Conservation (phyloP, 2,797 vertebrate species). For the Siniperca undulata region DNA sequence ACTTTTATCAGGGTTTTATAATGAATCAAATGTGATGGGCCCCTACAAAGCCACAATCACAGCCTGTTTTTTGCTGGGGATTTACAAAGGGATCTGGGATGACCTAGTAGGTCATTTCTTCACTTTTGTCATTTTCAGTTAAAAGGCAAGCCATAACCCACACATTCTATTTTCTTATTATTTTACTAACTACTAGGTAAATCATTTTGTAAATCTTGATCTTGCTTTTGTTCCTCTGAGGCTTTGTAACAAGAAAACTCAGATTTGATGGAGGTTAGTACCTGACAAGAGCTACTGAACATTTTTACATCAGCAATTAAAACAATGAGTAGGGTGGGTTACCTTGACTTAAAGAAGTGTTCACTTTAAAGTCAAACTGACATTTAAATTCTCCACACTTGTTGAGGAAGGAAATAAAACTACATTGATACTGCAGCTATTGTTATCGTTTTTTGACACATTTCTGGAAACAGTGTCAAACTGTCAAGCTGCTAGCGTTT, state of each 20-base stretch:
- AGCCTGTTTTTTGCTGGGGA: neutral
- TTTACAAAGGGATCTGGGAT: conserved; percentile 18
- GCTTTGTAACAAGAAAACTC: neutral
- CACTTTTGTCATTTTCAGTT: conserved; percentile 19
- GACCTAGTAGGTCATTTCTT: conserved; percentile 21
- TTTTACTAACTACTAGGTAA: neutral
- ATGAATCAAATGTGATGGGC: conserved; percentile 57
- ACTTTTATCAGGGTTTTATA: conserved; percentile 60
- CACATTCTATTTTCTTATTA: neutral
- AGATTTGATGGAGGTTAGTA: neutral
- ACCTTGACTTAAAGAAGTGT: neutral
- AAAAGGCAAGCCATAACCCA: neutral
- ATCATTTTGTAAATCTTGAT: neutral
- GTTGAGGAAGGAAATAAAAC: neutral
- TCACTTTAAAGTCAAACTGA: neutral
- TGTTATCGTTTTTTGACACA: neutral
- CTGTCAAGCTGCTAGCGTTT: neutral
- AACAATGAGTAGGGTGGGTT: neutral
- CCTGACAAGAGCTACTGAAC: neutral
- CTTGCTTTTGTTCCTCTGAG: neutral
- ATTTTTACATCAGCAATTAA: neutral
- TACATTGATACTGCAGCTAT: neutral
- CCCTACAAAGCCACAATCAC: conserved; percentile 34
- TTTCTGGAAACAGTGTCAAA: neutral
- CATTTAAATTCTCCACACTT: neutral